Percentiles rank a stretch among this genome's conserved stretches.
Evolutionary conservation across 2,113 vertebrate genomes (phyloP).

Genomic region (Jaculus jaculus): DNA sequence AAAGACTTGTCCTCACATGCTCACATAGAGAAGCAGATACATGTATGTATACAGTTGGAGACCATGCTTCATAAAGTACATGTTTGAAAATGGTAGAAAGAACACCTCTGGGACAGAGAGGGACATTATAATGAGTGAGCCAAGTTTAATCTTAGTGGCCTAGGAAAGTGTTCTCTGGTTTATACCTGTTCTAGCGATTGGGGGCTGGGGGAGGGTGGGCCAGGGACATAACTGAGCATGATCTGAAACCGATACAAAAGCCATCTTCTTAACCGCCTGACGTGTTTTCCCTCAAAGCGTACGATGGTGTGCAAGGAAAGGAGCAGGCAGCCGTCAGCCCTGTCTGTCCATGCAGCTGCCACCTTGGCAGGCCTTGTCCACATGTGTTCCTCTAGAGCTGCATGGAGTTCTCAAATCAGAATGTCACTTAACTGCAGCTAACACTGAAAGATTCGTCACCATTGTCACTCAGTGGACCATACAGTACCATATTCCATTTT

Average conservation of each 20-base stretch:
- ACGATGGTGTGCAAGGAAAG: neutral
- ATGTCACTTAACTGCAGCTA: neutral
- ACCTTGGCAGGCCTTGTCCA: neutral
- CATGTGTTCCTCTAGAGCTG: neutral
- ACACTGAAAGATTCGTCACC: neutral
- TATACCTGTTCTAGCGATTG: neutral
- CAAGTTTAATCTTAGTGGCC: neutral
- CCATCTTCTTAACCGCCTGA: neutral
- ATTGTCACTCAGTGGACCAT: slow-evolving; percentile 66
- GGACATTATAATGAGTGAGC: neutral
- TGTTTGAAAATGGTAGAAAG: neutral
- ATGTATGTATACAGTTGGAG: neutral
- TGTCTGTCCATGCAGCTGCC: neutral
- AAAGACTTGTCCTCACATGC: neutral
- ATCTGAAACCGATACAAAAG: neutral
- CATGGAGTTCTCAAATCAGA: neutral
- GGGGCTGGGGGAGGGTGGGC: too few relatives aligned
- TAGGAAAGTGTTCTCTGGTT: neutral
- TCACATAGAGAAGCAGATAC: neutral
- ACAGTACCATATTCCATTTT: slow-evolving; percentile 73
- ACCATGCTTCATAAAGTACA: too few relatives aligned
- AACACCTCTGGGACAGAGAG: neutral
- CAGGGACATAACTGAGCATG: too few relatives aligned
- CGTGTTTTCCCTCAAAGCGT: slow-evolving; percentile 4
- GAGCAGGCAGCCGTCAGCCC: neutral